Base-by-base conservation (phyloP, 2,797 vertebrate genomes). In the Acipenser ruthenus region DNA sequence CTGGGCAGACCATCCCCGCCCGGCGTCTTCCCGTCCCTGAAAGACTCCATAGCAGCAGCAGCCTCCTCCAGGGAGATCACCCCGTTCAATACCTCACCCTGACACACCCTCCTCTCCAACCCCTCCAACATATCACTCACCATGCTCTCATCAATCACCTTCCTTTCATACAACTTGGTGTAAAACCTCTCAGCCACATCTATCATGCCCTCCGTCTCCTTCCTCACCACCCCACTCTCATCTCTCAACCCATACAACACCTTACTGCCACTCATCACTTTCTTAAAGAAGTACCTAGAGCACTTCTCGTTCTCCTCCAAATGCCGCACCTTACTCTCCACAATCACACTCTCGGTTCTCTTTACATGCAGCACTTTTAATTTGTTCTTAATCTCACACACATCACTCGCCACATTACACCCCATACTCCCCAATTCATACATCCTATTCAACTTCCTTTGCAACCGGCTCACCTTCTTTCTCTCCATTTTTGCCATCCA, bases 401-500 rank as follows among this genome's bases (percentile, higher is more conserved):
- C 74, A 11, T 76, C 68, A 0, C 70, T 11, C 2, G 12, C 73
- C 69, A 75, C 79, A 69, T 75, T 66, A 0, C 71, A 18, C 1
- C 67, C 72, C 0, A 60, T 8, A 0, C 50, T 53, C 8, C 53
- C 1, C 5, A 75, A 15, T 1, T 69, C 62, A 67, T 69, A 74
- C 67, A 73, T 76, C 0, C 63, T 2, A 1, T 76, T 71, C 1
- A 79, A 47, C n/a, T 62, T 2, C 15, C 68, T 79, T 8, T 79
- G 75, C 70, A 79, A 65, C n/a, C 73, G 1, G 2, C 18, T 71
- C 69, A 69, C 2, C 74, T 71, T 71, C 52, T 11, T 1, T 15
- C 53, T 62, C 0, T 50, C 0, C 48, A 72, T 75, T 15, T 68
- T 69, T 0, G 1, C 47, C 12, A 50, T 67, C 1, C 75, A 71